Base-by-base conservation (phyloP, 2,888 invertebrate species). In the Plagiodera versicolora region DNA sequence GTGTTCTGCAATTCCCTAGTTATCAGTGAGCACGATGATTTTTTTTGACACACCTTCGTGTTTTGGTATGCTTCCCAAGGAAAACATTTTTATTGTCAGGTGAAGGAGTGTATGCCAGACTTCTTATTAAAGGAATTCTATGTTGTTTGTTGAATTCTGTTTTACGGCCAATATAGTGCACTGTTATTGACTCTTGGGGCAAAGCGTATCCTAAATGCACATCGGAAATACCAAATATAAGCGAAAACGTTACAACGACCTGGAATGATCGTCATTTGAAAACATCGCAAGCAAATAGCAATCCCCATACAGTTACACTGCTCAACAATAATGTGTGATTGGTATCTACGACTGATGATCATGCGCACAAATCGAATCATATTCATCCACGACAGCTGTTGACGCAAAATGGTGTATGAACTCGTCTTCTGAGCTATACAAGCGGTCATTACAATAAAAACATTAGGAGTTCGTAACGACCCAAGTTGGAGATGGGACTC, bases 371-470 rank as follows among this genome's bases (percentile, higher is more conserved):
- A n/a, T n/a, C n/a, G n/a, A n/a, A n/a, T n/a, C 39, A 39, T n/a
- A 20, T 39, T 53, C 44, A 53, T 53, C 46, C 52, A 35, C 57
- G 54, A 54, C 61, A 46, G 57, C 54, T 50, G 57, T 44, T 44
- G 8, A 53, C 17, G 54, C 56, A 57, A 61, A 57, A 53, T 53
- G 20, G 39, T 32, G 52, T 44, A 48, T 49, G 49, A 54, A 54
- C 49, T 61, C 56, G 49, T 59, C 60, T 64, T 63, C 58, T 61
- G 66, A 70, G 67, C 64, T 67, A 66, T 67, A 69, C 68, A 69
- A 68, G 74, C 72, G 74, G 68, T 74, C 75, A 75, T 76, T 74
- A 73, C 74, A 75, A 75, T 76, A 75, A 75, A 75, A 76, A 75
- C 75, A 72, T 73, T 75, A 72, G 72, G 74, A 75, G 72, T 74